Evolutionary conservation across 1,140 invertebrate species (phyloP), one percentile per base, ranked within the genome.

Genomic region (Brachystomella parvula): DNA sequence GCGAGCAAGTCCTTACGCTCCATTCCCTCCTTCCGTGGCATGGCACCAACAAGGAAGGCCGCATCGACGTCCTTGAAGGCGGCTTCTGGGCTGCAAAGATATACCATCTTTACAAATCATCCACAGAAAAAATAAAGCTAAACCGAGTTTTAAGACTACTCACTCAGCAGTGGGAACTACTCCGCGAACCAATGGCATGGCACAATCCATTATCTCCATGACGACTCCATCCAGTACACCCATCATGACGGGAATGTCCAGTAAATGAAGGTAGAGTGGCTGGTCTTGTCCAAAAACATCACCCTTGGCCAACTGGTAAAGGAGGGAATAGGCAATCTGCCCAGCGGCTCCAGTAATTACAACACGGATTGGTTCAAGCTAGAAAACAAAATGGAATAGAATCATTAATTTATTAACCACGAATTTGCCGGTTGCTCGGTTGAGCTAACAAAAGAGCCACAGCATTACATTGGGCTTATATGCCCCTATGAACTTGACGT

Each of bases 11-110:
- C 97, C 79, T 98, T 99, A 47, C 97, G 85, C 78, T 99, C 96
- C 97, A 99, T 99, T 53, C 96, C 96, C 77, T 99, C 90, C 75
- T 89, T 91, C 21, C 97, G 85, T 0, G 97, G 97, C 96, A 99
- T 99, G 3, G 97, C 88, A 49, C 97, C 97, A 44, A 99, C 94
- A 56, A 99, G 81, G 76, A 99, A 98, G n/a, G 94, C 97, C 58
- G 94, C 92, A 75, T 95, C 91, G 59, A 97, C 91, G 82, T 96
- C 89, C 75, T 94, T 92, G 79, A 99, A 99, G 47, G 92, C 97
- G 49, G 84, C 35, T 26, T 44, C 49, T 9, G 35, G n/a, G 24
- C 49, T 53, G 35, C 26, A 35, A 39, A 61, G 9, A 61, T 39
- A n/a, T 17, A 56, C 26, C 26, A 12, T n/a, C 26, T 9, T n/a